These are phyloP conservation scores for Nemopilema nomurai DNA, from an alignment of 30 jellyfish, hydroid and myxozoan species.

Conservation along the genomic window DNA sequence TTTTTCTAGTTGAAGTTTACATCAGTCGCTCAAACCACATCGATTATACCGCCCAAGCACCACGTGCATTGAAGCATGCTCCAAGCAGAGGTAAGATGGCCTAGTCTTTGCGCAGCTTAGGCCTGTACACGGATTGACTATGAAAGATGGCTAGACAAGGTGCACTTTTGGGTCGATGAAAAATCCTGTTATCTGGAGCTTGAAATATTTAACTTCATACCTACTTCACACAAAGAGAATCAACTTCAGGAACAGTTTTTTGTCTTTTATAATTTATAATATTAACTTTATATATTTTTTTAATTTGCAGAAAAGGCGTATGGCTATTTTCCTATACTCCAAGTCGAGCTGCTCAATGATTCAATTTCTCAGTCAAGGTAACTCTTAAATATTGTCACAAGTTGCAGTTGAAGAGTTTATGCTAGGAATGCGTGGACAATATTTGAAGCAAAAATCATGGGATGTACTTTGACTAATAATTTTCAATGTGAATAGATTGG, in stretches of 20 bases:
- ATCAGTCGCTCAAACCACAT: slow-evolving; percentile 86
- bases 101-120: no score
- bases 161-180: no score
- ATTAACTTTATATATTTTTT: neutral
- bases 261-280: neutral
- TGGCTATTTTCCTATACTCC: slow-evolving; percentile 62
- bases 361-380: slow-evolving; percentile 26
- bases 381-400: neutral
- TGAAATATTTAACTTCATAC: no score
- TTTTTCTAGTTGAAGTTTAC: slow-evolving; percentile 78
- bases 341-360: slow-evolving; percentile 31
- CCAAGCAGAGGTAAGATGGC: slow-evolving; percentile 78
- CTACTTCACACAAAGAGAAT: no score
- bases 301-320: slow-evolving; percentile 45
- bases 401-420: no score
- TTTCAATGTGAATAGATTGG: no score
- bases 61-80: slow-evolving; percentile 68
- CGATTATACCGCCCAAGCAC: slow-evolving; percentile 91
- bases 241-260: no score
- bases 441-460: no score
- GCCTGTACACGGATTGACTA: no score
- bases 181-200: no score
- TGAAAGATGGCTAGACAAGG: no score
- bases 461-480: no score
- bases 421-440: neutral